Conservation (phyloP, 2,113 vertebrate genomes). For the Columbina picui region DNA sequence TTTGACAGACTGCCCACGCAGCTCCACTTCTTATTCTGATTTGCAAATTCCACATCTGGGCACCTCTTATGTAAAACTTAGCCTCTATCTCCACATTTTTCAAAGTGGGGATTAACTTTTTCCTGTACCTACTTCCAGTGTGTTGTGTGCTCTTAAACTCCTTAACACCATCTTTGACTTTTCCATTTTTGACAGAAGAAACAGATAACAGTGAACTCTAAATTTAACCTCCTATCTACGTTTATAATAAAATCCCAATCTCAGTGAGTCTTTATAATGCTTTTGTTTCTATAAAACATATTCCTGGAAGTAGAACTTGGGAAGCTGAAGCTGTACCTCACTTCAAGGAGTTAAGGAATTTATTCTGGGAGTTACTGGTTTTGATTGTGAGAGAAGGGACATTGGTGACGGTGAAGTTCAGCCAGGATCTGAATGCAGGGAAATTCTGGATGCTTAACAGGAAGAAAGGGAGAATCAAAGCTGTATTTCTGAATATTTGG, state of each 20-base stretch:
- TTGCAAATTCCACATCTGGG: neutral
- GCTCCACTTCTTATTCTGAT: neutral
- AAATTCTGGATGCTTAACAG: neutral
- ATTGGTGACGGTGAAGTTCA: neutral
- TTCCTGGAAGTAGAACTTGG: neutral
- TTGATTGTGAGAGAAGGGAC: neutral
- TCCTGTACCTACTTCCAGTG: neutral
- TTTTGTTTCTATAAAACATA: neutral
- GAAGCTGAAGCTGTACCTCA: neutral
- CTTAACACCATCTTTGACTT: neutral
- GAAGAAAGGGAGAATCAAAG: neutral
- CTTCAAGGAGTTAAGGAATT: neutral
- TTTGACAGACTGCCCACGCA: neutral
- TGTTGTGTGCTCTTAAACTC: neutral
- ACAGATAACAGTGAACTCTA: neutral
- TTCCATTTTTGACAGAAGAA: neutral
- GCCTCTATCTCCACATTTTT: neutral
- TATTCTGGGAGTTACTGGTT: neutral
- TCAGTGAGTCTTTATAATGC: neutral
- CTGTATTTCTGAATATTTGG: neutral
- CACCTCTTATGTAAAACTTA: neutral
- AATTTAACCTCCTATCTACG: neutral
- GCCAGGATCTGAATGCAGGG: neutral
- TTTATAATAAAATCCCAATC: neutral
- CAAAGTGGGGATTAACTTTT: neutral